These are phyloP conservation scores for Pyrocephalus nanus DNA, from an alignment of 2,797 vertebrate species.

Conservation along the genomic window DNA sequence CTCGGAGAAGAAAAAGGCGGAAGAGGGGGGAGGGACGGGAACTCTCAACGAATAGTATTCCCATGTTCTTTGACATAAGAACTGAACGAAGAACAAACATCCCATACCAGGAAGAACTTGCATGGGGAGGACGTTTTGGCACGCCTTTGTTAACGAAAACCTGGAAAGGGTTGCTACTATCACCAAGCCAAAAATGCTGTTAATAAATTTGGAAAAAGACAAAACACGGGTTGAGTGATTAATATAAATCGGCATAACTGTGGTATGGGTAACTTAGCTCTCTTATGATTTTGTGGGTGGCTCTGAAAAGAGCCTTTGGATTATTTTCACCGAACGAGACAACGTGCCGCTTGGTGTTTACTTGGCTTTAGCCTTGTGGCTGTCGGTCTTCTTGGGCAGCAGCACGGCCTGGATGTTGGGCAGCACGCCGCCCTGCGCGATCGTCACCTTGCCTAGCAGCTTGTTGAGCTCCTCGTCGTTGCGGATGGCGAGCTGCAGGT, in stretches of 20 bases:
- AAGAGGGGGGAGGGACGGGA: not conserved
- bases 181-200: not conserved
- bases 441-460: constrained; percentile 87
- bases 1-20: not conserved
- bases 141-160: not conserved
- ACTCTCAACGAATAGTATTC: rapidly evolving
- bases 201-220: not conserved
- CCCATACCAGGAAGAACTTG: rapidly evolving
- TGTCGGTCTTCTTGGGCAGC: constrained; percentile 92
- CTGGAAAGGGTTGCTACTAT: not conserved
- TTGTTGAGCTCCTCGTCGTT: constrained; percentile 80
- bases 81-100: rapidly evolving
- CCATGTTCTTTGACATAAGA: rapidly evolving
- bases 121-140: not conserved
- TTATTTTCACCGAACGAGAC: rapidly evolving
- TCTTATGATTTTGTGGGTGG: not conserved
- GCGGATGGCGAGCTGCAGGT: constrained; percentile 72
- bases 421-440: constrained; percentile 90
- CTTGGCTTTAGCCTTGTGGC: constrained; percentile 50
- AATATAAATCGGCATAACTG: rapidly evolving
- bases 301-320: constrained; percentile 59
- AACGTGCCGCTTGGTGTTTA: rapidly evolving
- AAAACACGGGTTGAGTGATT: not conserved
- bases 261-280: not conserved
- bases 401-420: constrained; percentile 95